Conservation (phyloP, 1,140 invertebrate genomes). For the Papilio helenus region DNA sequence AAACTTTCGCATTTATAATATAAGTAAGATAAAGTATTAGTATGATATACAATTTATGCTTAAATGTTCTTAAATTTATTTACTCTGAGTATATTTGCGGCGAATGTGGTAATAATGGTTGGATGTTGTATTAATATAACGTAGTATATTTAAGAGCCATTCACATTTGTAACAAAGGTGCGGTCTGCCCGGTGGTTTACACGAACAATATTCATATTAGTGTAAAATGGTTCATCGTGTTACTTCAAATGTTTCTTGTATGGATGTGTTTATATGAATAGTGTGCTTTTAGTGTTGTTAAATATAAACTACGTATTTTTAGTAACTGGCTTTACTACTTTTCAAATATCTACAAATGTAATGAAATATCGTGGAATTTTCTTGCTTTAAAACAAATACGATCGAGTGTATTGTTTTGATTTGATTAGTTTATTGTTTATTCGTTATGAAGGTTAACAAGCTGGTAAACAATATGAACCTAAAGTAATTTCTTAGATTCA, state of each 20-base stretch:
- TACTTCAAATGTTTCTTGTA: neutral
- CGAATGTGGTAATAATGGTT: neutral
- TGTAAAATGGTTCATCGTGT: neutral
- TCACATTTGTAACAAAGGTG: neutral
- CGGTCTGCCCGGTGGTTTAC: neutral
- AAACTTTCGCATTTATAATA: too few species aligned
- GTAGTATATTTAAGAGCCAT: constrained; percentile 1
- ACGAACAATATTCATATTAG: neutral
- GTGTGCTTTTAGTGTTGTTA: neutral
- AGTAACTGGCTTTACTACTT: neutral
- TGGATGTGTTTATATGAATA: neutral
- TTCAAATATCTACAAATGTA: neutral
- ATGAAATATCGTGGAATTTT: neutral
- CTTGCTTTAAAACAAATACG: neutral
- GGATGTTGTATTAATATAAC: neutral
- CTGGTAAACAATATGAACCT: neutral
- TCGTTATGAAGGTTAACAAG: neutral
- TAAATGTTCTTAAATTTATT: neutral
- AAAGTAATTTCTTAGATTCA: neutral
- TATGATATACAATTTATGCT: neutral
- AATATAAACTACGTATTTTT: neutral
- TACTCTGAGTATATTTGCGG: neutral
- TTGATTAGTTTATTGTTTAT: neutral
- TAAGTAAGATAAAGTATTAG: too few species aligned
- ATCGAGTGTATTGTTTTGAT: neutral